Percentiles rank a stretch among this genome's conserved stretches.
Evolutionary conservation across 2,888 invertebrate species (phyloP).

Genomic region (Chelonus formosanus): DNA sequence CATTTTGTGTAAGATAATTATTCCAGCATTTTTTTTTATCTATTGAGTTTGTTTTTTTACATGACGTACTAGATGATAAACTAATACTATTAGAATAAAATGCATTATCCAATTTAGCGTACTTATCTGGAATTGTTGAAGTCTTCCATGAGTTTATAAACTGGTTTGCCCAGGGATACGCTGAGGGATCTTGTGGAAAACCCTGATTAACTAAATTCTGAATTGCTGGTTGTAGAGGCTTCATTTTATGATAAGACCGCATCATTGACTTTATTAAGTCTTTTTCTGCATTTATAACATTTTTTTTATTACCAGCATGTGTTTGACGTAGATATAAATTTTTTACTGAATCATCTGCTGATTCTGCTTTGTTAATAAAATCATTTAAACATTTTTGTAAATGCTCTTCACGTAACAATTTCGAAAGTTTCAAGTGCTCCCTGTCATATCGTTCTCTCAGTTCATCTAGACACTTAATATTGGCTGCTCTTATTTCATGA

Average conservation of each 20-base stretch:
- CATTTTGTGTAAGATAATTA: conserved; percentile 18
- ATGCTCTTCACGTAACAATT: conserved; percentile 5
- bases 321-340: not conserved
- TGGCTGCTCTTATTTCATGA: conserved; percentile 17
- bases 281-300: conserved; percentile 16
- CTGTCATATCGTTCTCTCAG: conserved; percentile 19
- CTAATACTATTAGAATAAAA: conserved; percentile 8
- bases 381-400: conserved; percentile 16
- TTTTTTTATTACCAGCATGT: conserved; percentile 3
- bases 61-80: conserved; percentile 7
- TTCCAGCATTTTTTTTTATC: conserved; percentile 18
- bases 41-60: not conserved
- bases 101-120: conserved; percentile 26
- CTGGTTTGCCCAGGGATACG: conserved; percentile 22
- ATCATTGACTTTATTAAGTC: conserved; percentile 28
- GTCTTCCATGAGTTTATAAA: conserved; percentile 27
- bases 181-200: conserved; percentile 5
- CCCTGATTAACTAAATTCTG: conserved; percentile 11
- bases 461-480: conserved; percentile 23
- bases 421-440: conserved; percentile 9
- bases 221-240: conserved; percentile 12
- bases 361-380: conserved; percentile 11
- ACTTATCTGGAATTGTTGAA: conserved; percentile 21
- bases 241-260: conserved; percentile 16
- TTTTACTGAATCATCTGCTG: conserved; percentile 2